These are phyloP conservation scores for Allygus modestus DNA, from an alignment of 2,888 invertebrate species.

Conservation along the genomic window DNA sequence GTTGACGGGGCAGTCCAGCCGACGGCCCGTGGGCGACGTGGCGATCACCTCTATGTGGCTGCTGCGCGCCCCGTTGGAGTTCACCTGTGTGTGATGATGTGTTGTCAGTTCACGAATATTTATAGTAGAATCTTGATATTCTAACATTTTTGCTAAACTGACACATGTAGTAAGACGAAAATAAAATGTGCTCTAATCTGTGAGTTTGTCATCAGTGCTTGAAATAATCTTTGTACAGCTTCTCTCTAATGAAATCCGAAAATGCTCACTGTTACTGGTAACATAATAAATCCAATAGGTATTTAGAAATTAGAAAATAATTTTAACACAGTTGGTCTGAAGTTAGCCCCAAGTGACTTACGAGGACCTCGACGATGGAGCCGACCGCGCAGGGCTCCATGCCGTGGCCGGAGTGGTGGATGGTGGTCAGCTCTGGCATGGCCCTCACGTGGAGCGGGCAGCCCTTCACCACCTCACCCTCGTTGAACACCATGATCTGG, in stretches of 20 bases:
- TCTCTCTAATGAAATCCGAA: too few relatives aligned
- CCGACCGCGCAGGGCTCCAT: constrained; percentile 98
- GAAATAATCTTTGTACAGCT: too few relatives aligned
- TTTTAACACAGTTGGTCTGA: too few relatives aligned
- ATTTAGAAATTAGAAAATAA: too few relatives aligned
- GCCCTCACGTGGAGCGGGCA: constrained; percentile 89
- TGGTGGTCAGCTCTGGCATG: constrained; percentile 90
- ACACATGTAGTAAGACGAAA: too few relatives aligned
- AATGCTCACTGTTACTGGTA: too few relatives aligned
- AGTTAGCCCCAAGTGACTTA: too few relatives aligned
- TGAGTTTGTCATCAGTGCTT: too few relatives aligned
- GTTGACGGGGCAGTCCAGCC: constrained; percentile 88
- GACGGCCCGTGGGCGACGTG: constrained; percentile 92
- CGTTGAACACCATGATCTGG: constrained; percentile 79
- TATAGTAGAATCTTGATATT: not conserved
- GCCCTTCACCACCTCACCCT: constrained; percentile 78
- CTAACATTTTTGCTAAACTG: too few relatives aligned
- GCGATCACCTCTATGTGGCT: constrained; percentile 96
- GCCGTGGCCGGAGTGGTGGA: constrained; percentile 93
- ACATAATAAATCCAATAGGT: too few relatives aligned
- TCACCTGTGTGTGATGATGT: constrained; percentile 79
- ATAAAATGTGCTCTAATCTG: too few relatives aligned
- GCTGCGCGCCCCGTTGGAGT: constrained; percentile 77
- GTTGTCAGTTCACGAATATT: too few relatives aligned
- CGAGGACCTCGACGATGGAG: constrained; percentile 96